Evolutionary conservation across 2,888 invertebrate species (phyloP), one percentile per base, ranked within the genome.

Genomic region (Arrhopalites spinosus): DNA sequence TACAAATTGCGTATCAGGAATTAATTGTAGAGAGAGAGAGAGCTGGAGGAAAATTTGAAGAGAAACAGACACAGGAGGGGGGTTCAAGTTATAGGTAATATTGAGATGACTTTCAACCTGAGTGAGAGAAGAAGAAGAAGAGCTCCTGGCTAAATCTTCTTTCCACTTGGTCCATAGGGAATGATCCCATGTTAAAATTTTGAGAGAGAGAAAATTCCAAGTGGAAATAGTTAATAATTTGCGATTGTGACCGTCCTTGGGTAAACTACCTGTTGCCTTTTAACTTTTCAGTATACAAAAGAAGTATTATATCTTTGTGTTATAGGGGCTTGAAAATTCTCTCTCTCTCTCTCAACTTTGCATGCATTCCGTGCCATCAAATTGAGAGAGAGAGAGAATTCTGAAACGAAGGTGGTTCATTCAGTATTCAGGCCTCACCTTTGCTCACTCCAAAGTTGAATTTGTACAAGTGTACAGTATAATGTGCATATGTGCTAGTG

Each of bases 231-330:
- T n/a, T 20, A 56, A 56, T 56, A 56, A 56, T 56, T 61, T 61
- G 61, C 25, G 29, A 61, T 61, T 27, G 61, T n/a, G 25, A 61
- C 13, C 61, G 61, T 61, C 61, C 61, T 61, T 61, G 61, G 29
- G 23, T 8, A 29, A 61, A 59, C 27, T 59, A 59, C 59, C 59
- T 59, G 59, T 59, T 59, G 59, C 59, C 25, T 59, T 11, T 23
- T 59, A 15, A n/a, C 23, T 23, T 20, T 53, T 23, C 1, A 20
- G 20, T 23, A 8, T 23, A 53, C 23, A 53, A 20, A n/a, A n/a
- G n/a, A n/a, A n/a, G n/a, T n/a, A n/a, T n/a, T n/a, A n/a, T n/a
- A n/a, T n/a, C n/a, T n/a, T n/a, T n/a, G n/a, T n/a, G n/a, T n/a
- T 23, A 53, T 20, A 20, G 53, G 36, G 36, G 36, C 11, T 36